Evolutionary conservation across 1,140 invertebrate species (phyloP).

Genomic region (Venustaconcha ellipsiformis): DNA sequence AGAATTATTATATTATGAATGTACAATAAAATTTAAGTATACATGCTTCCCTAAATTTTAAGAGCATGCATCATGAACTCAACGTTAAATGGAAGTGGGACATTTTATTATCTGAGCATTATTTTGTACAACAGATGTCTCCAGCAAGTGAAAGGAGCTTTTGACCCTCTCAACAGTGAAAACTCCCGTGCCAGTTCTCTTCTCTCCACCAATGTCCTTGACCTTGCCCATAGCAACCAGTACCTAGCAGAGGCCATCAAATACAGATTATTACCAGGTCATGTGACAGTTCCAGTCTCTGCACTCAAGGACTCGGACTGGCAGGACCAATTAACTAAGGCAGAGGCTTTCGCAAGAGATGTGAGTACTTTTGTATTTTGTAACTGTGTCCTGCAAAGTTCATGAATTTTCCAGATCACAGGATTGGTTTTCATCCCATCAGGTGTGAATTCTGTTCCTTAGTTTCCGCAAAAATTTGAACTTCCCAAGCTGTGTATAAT

Average conservation of each 20-base stretch:
- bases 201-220: slow-evolving; percentile 66
- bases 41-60: neutral
- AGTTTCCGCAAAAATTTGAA: too few relatives aligned
- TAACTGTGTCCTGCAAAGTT: too few relatives aligned
- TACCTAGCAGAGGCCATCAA: slow-evolving; percentile 71
- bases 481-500: too few relatives aligned
- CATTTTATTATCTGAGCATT: neutral
- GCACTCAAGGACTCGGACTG: slow-evolving; percentile 18
- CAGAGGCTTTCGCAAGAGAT: slow-evolving; percentile 34
- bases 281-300: slow-evolving; percentile 29
- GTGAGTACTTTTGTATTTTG: slow-evolving; percentile 15
- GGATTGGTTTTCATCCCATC: too few relatives aligned
- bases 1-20: neutral
- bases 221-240: slow-evolving; percentile 69
- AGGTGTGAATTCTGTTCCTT: too few relatives aligned
- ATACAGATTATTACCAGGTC: slow-evolving; percentile 69
- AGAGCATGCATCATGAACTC: neutral
- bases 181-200: slow-evolving; percentile 26
- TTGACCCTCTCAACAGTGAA: slow-evolving; percentile 62
- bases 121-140: slow-evolving; percentile 50
- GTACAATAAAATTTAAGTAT: neutral
- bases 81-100: neutral
- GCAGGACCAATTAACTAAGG: slow-evolving; percentile 32
- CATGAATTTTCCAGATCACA: too few relatives aligned
- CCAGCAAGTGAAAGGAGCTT: slow-evolving; percentile 63